These are phyloP conservation scores for Zaprionus bogoriensis DNA, from an alignment of 2,888 invertebrate genomes.

Conservation along the genomic window DNA sequence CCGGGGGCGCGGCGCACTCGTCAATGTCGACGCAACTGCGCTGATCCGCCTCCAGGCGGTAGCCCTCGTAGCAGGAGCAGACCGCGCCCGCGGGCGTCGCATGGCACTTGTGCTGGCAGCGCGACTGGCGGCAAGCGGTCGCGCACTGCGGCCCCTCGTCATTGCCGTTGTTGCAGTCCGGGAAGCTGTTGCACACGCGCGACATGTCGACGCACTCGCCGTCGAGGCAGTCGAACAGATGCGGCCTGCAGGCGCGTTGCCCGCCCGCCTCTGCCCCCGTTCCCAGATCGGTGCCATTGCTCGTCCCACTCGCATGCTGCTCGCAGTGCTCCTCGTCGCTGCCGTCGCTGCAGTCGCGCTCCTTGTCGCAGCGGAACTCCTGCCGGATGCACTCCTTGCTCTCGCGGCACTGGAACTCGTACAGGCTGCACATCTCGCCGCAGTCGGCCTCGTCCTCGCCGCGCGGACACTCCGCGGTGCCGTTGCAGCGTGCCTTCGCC, in stretches of 20 bases:
- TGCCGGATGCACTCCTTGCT: conserved; percentile 85
- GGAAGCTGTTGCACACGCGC: conserved; percentile 86
- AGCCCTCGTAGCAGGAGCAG: conserved; percentile 87
- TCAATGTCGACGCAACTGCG: conserved; percentile 87
- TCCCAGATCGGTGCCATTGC: conserved; percentile 39
- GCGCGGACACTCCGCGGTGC: conserved; percentile 87
- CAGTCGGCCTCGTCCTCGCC: conserved; percentile 89
- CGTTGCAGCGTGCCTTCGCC: conserved; percentile 85
- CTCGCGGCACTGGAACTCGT: conserved; percentile 87
- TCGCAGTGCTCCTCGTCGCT: conserved; percentile 88
- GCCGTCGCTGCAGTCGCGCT: conserved; percentile 88
- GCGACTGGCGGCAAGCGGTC: conserved; percentile 79
- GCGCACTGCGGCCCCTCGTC: conserved; percentile 88
- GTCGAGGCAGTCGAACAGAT: conserved; percentile 85
- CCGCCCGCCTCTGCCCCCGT: conserved; percentile 12
- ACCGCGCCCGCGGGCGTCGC: conserved; percentile 87
- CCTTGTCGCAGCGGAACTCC: conserved; percentile 85
- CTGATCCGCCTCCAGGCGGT: conserved; percentile 84
- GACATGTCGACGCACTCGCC: conserved; percentile 87
- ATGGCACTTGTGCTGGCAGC: conserved; percentile 85
- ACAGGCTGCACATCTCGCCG: conserved; percentile 84
- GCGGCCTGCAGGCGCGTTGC: conserved; percentile 71
- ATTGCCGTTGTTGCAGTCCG: conserved; percentile 87
- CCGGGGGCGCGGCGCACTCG: conserved; percentile 85
- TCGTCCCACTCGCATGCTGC: conserved; percentile 12